These are phyloP conservation scores for Antechinus flavipes DNA, from an alignment of 2,113 vertebrate species.

Conservation along the genomic window DNA sequence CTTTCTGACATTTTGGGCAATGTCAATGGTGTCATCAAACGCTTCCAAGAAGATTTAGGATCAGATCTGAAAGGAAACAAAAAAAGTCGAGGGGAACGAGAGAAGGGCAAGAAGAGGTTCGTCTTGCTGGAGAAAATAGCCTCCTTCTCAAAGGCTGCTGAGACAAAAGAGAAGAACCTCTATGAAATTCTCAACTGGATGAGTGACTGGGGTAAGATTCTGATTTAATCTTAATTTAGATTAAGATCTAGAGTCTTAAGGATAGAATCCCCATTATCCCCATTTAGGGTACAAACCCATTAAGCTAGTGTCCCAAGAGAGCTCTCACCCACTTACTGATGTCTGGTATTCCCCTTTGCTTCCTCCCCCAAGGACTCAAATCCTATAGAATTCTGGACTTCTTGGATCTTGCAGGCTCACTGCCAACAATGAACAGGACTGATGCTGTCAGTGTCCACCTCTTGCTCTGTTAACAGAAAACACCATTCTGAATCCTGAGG, in stretches of 20 bases:
- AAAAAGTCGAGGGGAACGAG: constrained; percentile 33
- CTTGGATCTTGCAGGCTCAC: background rate
- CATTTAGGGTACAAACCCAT: background rate
- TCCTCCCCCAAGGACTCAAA: background rate
- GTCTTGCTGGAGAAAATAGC: constrained; percentile 74
- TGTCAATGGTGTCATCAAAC: constrained; percentile 68
- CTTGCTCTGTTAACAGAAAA: background rate
- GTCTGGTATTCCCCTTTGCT: background rate
- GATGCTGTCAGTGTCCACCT: background rate
- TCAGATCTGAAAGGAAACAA: constrained; percentile 70
- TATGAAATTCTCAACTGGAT: constrained; percentile 69
- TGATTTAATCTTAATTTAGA: no score
- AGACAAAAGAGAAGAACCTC: constrained; percentile 70
- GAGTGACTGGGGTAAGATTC: constrained; percentile 73
- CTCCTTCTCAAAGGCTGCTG: constrained; percentile 69
- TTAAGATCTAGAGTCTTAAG: background rate
- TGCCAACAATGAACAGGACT: background rate
- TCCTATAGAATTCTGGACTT: background rate
- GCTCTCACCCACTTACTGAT: background rate
- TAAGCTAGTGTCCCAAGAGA: background rate
- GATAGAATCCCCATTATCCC: background rate
- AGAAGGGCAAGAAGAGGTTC: constrained; percentile 68
- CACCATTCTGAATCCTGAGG: background rate
- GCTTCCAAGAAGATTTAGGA: constrained; percentile 73
- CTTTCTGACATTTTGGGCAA: constrained; percentile 75